A percentile compares a stretch with the other conserved stretches of the same genome.
Evolutionary conservation across 2,797 vertebrate species (phyloP).

Genomic region (Catostomus latipinnis): DNA sequence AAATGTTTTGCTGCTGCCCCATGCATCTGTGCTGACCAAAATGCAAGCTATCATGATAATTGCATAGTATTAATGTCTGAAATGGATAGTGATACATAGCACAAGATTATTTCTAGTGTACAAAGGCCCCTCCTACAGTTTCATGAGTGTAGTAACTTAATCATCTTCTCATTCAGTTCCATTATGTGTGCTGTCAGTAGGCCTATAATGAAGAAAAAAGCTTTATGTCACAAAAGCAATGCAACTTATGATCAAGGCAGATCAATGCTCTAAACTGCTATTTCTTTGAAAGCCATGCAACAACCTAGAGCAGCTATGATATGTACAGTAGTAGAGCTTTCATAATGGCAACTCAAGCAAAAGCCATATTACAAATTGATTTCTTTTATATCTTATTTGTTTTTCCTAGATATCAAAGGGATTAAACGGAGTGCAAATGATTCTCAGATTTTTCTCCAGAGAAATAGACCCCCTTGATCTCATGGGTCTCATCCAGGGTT

Average conservation of each 20-base stretch:
- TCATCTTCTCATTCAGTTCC: conserved; percentile 5
- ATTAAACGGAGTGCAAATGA: too few relatives aligned
- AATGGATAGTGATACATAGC: neutral
- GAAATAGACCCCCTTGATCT: too few relatives aligned
- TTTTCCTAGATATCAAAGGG: too few relatives aligned
- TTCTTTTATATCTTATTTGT: too few relatives aligned
- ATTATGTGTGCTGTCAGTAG: conserved; percentile 13
- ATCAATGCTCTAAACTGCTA: neutral
- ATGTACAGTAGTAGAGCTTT: neutral
- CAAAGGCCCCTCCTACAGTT: neutral
- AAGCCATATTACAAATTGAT: neutral
- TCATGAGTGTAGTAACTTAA: neutral
- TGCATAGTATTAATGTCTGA: conserved; percentile 29
- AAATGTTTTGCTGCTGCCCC: conserved; percentile 1
- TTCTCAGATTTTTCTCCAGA: too few relatives aligned
- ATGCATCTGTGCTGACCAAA: conserved; percentile 23
- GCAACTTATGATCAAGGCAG: conserved; percentile 16
- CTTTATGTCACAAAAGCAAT: conserved; percentile 15
- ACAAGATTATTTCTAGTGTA: neutral
- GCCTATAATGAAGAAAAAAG: conserved; percentile 13
- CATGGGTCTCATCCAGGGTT: too few relatives aligned
- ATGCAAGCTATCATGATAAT: conserved; percentile 54
- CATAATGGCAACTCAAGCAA: neutral
- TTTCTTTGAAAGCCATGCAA: conserved; percentile 2
- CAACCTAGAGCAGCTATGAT: neutral